Evolutionary conservation across 2,888 invertebrate genomes (phyloP), one percentile per base, ranked within the genome.

Genomic region (Nomada hirtipes): DNA sequence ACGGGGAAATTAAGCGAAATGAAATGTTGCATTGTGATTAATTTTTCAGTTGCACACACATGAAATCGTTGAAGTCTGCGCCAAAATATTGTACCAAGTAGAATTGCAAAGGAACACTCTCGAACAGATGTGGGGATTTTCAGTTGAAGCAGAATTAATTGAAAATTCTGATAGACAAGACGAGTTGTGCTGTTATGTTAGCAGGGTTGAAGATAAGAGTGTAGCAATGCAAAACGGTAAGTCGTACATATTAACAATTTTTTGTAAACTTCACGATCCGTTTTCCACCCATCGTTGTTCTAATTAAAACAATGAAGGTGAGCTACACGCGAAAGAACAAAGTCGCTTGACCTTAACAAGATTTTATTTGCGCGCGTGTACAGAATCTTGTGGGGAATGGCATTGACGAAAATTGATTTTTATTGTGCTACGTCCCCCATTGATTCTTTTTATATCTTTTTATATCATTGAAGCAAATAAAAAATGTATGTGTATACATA

Each of bases 41-140:
- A 4, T 57, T 13, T 82, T 79, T 50, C 95, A 98, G 98, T 95
- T 98, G 91, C 98, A 98, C 94, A 98, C 98, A 76, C 98, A 98
- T 93, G 98, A 98, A 95, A 97, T 98, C 87, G 98, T 99, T 78
- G 99, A 99, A 95, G 98, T 99, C 68, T 98, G 98, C 94, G 98
- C 98, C 91, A 99, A 99, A 95, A 98, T 98, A 92, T 95, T 99
- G 86, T 99, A 99, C 94, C 98, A 99, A 96, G 98, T 99, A 89
- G 98, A 99, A 94, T 95, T 99, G 92, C 97, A 97, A 91, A 96
- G 99, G 83, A 97, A 96, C 86, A 97, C 98, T 13, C 95, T 98
- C 91, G 98, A 98, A 91, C 98, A 98, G 94, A 98, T 98, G 97
- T 99, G 99, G 97, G 99, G 99, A 89, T 98, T 99, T 95, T 98